Base-by-base conservation (phyloP, 2,797 vertebrate species). In the Microtus agrestis region DNA sequence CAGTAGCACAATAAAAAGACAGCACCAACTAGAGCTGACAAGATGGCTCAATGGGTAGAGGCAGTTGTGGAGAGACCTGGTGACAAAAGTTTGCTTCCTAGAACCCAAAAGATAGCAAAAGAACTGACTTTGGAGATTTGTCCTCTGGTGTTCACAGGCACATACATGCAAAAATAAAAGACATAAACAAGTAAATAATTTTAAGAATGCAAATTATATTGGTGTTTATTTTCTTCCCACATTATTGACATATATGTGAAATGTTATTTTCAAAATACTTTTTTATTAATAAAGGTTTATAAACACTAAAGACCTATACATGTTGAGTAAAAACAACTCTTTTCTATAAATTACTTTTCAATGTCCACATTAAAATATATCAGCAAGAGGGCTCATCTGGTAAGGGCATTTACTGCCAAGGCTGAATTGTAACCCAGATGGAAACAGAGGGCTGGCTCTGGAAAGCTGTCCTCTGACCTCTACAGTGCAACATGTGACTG, bases 1-100 rank as follows among this genome's bases (percentile, higher is more conserved):
- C 13, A 93, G 85, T 80, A 95, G 76, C 2, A 89, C 43, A 92
- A 89, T 81, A 43, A 93, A 79, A 94, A 95, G 37, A 91, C 84
- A 61, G 2, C 40, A 88, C 15, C 11, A 23, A 27, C 29, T 56
- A 11, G 25, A 56, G n/a, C n/a, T 56, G 48, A 40, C 25, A 21
- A 40, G 27, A 74, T 14, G 15, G 51, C 51, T 73, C 69, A 21
- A 29, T 87, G 67, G 69, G 51, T 40, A 69, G 46, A 56, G 25
- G 34, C 5, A 12, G 25, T 6, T 40, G 13, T 37, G 13, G 82
- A 8, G 29, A 73, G 25, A 56, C 27, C 23, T n/a, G 11, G 48
- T 71, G 19, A 27, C 23, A 4, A 7, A 40, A 40, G 15, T 74
- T 31, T 73, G n/a, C 37, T 43, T 27, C 69, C 27, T 31, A 59